A percentile compares a stretch with the other conserved stretches of the same genome.
Conservation (phyloP, 2,113 vertebrate species). For the Malurus elegans region DNA sequence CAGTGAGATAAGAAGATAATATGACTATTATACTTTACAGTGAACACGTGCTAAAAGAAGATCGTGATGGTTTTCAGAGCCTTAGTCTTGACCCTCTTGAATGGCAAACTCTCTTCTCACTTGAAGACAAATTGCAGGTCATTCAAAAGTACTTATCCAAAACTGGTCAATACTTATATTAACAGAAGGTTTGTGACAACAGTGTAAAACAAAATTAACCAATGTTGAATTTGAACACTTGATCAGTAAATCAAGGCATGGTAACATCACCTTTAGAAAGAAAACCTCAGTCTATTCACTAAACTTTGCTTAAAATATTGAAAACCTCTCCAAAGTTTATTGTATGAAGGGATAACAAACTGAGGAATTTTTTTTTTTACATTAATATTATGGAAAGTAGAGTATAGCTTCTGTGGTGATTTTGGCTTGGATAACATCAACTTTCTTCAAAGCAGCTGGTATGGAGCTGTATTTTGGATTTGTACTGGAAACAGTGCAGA, state of each 20-base stretch:
- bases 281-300: background rate
- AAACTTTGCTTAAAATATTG: background rate
- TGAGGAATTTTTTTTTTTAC: background rate
- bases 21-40: background rate
- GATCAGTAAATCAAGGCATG: rapidly evolving
- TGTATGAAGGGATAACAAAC: background rate
- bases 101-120: background rate
- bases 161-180: background rate
- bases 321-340: background rate
- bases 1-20: background rate
- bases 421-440: background rate
- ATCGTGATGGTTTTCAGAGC: background rate
- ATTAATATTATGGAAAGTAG: background rate
- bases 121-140: background rate
- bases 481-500: background rate
- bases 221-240: background rate
- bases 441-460: background rate
- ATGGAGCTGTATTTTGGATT: background rate
- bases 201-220: background rate
- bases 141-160: background rate
- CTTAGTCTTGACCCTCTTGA: background rate
- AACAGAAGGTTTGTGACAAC: background rate
- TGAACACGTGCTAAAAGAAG: background rate
- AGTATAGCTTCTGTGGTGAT: background rate
- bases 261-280: background rate